These are phyloP conservation scores for Pachycephala philippinensis DNA, from an alignment of 2,113 vertebrate species.

Conservation along the genomic window DNA sequence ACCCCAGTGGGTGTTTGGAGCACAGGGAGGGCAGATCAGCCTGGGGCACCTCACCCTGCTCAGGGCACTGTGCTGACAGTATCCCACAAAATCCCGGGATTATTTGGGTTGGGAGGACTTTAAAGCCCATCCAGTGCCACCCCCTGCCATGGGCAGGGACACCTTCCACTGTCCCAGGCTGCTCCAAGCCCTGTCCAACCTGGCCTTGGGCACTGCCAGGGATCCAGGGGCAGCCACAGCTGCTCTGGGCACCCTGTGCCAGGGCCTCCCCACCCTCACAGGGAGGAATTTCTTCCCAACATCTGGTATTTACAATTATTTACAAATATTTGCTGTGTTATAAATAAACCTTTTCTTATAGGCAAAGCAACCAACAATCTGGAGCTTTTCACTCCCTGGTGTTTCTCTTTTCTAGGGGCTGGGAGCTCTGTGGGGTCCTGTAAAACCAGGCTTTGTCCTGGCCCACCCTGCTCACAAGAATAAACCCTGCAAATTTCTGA, in stretches of 20 bases:
- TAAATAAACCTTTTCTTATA: not conserved
- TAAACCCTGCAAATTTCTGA: not conserved
- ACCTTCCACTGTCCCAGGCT: fast-evolving
- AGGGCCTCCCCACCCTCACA: fast-evolving
- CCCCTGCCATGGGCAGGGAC: no score
- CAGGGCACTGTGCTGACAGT: not conserved
- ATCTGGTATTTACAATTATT: not conserved
- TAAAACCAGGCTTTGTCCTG: not conserved
- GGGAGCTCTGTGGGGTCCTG: not conserved
- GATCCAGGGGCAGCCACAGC: not conserved
- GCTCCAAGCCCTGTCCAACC: fast-evolving
- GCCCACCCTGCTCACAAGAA: not conserved
- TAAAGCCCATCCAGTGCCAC: not conserved
- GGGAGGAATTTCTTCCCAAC: not conserved
- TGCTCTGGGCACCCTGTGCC: not conserved
- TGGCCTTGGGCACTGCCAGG: not conserved
- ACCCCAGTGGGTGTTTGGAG: not conserved
- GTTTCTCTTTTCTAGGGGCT: not conserved
- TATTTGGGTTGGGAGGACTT: not conserved
- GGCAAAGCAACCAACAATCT: not conserved
- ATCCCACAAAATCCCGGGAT: not conserved
- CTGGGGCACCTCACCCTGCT: not conserved
- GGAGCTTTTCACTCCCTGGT: not conserved
- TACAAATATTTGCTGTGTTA: not conserved
- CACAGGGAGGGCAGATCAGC: fast-evolving